Evolutionary conservation across 2,888 invertebrate genomes (phyloP).

Genomic region (Perdita meconis): DNA sequence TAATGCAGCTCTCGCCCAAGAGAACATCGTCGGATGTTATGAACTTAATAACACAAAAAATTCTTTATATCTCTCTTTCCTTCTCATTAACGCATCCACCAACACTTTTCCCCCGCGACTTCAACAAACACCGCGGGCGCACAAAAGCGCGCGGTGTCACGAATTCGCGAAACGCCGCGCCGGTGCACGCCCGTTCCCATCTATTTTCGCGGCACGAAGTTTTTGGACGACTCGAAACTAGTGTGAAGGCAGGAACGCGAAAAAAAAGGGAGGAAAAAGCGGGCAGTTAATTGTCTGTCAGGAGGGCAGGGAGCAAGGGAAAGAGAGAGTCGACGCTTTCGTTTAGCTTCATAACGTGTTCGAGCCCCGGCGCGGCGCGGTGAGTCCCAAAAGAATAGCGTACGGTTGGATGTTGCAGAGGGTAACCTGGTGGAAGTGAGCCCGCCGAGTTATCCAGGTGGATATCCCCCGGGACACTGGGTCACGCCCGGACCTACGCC

Average conservation of each 20-base stretch:
- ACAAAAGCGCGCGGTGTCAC: no score
- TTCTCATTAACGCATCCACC: no score
- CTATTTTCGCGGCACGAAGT: background rate
- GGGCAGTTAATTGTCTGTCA: constrained; percentile 20
- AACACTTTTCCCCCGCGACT: no score
- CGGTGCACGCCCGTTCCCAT: background rate
- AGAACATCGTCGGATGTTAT: no score
- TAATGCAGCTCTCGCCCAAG: no score
- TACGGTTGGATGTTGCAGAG: constrained; percentile 72
- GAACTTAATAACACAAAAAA: no score
- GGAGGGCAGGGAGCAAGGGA: background rate
- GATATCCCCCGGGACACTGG: constrained; percentile 84
- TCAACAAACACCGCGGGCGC: no score
- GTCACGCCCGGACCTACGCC: constrained; percentile 84
- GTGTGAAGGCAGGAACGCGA: background rate
- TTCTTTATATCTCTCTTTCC: no score
- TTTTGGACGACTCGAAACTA: background rate
- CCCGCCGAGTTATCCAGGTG: constrained; percentile 82
- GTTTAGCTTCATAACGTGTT: constrained; percentile 10
- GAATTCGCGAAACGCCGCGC: no score
- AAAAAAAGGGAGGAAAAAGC: background rate
- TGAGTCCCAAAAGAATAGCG: constrained; percentile 21
- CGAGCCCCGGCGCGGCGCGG: background rate
- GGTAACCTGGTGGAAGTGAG: constrained; percentile 81
- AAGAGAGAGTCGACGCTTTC: background rate